These are phyloP conservation scores for Erannis defoliaria DNA, from an alignment of 2,888 invertebrate genomes.

Conservation along the genomic window DNA sequence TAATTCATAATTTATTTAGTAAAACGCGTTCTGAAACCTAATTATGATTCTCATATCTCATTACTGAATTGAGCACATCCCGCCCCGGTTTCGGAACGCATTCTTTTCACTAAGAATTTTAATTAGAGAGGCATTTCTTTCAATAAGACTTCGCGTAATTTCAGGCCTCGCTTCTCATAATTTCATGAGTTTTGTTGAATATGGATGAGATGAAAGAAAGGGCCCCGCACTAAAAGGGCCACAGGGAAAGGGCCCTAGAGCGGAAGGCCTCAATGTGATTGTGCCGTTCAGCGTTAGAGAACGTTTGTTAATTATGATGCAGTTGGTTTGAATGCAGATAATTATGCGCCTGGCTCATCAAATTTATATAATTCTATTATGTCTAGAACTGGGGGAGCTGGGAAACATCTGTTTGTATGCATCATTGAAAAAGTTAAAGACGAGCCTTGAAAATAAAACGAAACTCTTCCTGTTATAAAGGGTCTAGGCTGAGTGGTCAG, in stretches of 20 bases:
- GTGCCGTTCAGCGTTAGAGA: conserved; percentile 33
- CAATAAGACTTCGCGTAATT: conserved; percentile 39
- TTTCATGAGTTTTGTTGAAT: conserved; percentile 45
- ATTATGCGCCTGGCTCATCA: conserved; percentile 33
- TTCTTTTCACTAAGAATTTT: conserved; percentile 56
- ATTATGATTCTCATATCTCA: conserved; percentile 47
- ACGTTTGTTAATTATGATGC: conserved; percentile 44
- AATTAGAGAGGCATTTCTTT: conserved; percentile 56
- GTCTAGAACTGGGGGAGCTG: neutral
- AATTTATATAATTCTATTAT: neutral
- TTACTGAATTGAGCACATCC: conserved; percentile 41
- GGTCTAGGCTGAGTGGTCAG: too few relatives aligned
- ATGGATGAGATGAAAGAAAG: conserved; percentile 30
- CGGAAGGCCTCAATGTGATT: conserved; percentile 32
- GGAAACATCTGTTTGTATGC: too few relatives aligned
- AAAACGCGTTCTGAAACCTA: conserved; percentile 35
- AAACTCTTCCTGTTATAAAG: too few relatives aligned
- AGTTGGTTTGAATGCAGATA: conserved; percentile 43
- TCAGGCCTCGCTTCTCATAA: conserved; percentile 45
- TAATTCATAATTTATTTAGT: conserved; percentile 18
- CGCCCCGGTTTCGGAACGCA: conserved; percentile 45
- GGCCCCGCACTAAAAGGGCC: conserved; percentile 25
- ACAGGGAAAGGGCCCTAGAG: conserved; percentile 11
- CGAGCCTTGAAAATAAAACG: too few relatives aligned
- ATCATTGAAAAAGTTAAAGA: too few relatives aligned